Base-by-base conservation (phyloP, 2,113 vertebrate species). In the Seriola aureovittata region DNA sequence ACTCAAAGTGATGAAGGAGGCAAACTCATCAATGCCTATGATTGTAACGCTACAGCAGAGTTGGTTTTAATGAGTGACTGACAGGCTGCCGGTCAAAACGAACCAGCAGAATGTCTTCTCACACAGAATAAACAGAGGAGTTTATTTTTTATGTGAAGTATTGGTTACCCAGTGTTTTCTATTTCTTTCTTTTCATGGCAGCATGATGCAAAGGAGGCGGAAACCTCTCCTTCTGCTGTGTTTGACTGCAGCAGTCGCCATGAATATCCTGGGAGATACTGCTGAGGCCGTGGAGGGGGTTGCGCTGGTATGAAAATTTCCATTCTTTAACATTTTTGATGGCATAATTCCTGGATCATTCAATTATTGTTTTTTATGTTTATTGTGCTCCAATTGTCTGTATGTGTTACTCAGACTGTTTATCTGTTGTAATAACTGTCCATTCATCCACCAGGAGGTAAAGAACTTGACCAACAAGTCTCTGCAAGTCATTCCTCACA, bases 401-500 rank as follows among this genome's bases (percentile, higher is more conserved):
- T 21, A 4, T 29, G 21, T 14, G 4, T 34, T 5, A 32, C 63
- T 25, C 11, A 57, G 16, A 50, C 16, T 50, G 46, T n/a, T 16
- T 48, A 58, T 66, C 1, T 25, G 3, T 58, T 77, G 3, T 55
- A 50, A 62, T 17, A 50, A 48, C 21, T 55, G 32, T 70, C 19
- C 5, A n/a, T 80, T n/a, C 17, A 17, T 70, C 75, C 66, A 54
- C 44, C 69, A 71, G 77, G 73, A 82, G 88, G 65, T 82, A 1
- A 82, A 38, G 42, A 74, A 90, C 64, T 34, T 67, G 3, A 92
- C 63, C 55, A 68, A 73, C 92, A 87, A 85, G 58, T 81, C 74
- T 38, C 89, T 96, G 58, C 42, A 48, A 76, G 85, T 73, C 9
- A 94, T 98, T 58, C 94, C 96, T 29, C 0, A 0, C 0, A 32